A percentile compares a stretch with the other conserved stretches of the same genome.
Conservation (phyloP, 1,140 invertebrate genomes). For the Drosophila subobscura region DNA sequence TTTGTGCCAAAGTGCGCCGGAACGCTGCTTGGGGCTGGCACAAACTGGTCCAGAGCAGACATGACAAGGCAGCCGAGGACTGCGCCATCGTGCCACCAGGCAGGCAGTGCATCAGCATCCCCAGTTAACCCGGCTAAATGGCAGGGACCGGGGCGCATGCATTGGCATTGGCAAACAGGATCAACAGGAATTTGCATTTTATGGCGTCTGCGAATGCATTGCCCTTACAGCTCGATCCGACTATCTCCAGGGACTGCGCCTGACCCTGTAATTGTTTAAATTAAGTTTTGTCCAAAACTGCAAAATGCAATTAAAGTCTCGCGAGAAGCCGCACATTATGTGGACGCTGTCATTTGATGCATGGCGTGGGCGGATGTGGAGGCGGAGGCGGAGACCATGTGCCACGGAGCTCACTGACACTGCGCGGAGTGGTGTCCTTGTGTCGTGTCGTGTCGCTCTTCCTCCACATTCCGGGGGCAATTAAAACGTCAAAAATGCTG, state of each 20-base stretch:
- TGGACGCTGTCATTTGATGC: constrained; percentile 55
- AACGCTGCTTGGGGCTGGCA: constrained; percentile 56
- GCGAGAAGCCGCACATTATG: constrained; percentile 51
- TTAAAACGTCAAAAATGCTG: constrained; percentile 74
- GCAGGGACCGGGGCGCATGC: constrained; percentile 66
- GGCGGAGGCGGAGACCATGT: not conserved
- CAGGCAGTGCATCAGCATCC: constrained; percentile 32
- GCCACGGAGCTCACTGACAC: constrained; percentile 3
- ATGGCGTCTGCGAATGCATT: constrained; percentile 75
- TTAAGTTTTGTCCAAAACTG: constrained; percentile 46
- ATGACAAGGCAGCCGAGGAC: constrained; percentile 50
- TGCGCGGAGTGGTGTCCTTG: constrained; percentile 7
- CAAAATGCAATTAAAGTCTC: constrained; percentile 69
- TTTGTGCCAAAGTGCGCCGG: constrained; percentile 61
- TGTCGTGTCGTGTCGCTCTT: constrained; percentile 36
- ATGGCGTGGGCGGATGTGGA: constrained; percentile 10
- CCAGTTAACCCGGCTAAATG: constrained; percentile 63
- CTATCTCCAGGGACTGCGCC: not conserved
- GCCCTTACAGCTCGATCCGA: constrained; percentile 5
- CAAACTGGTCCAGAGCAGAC: constrained; percentile 71
- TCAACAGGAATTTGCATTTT: constrained; percentile 82
- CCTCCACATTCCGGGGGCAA: constrained; percentile 51
- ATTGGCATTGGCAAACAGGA: constrained; percentile 76
- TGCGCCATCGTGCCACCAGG: not conserved
- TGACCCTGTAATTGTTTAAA: constrained; percentile 67